Evolutionary conservation across 1,140 invertebrate genomes (phyloP), one percentile per base, ranked within the genome.

Genomic region (Drosophila novamexicana): DNA sequence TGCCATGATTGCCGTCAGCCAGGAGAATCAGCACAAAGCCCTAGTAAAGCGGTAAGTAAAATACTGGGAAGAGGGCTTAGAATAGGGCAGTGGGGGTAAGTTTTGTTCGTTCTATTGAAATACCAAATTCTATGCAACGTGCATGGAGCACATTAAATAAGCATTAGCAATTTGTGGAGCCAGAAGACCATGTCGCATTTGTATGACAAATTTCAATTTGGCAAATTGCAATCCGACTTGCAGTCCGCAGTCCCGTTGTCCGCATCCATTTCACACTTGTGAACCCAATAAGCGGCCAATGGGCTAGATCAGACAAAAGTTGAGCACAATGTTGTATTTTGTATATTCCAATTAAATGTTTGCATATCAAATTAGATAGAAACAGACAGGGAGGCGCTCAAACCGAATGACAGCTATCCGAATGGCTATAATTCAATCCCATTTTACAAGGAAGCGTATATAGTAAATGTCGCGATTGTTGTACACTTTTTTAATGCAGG

Each of bases 1-100:
- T 92, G 96, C 96, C 2, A 97, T 97, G 96, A 96, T 97, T 76
- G 95, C 96, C 1, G 95, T 97, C 10, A 93, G 94, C 49, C 95
- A 96, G 86, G 95, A 95, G 77, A 94, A 95, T 58, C 94, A 94
- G 57, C 95, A 96, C 90, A 95, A 95, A 91, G 95, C 95, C 93
- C 94, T 95, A 83, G 95, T 96, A 86, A 95, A 95, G 77, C 93
- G 95, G 71, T 95, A 90, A 90, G 88, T 91, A 59, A 71, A 69
- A 50, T 52, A 40, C 47, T 62, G 37, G 47, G 59, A 29, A 29
- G 6, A 2, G n/a, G 47, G 64, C 37, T 37, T 34, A 6, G 50
- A 22, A 29, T 29, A 29, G 22, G 22, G 22, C 22, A 29, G 9
- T 14, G 45, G 9, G 9, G 39, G 22, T 16, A n/a, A 12, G 12